Conservation (phyloP, 2,113 vertebrate species). For the Morone chrysops region DNA sequence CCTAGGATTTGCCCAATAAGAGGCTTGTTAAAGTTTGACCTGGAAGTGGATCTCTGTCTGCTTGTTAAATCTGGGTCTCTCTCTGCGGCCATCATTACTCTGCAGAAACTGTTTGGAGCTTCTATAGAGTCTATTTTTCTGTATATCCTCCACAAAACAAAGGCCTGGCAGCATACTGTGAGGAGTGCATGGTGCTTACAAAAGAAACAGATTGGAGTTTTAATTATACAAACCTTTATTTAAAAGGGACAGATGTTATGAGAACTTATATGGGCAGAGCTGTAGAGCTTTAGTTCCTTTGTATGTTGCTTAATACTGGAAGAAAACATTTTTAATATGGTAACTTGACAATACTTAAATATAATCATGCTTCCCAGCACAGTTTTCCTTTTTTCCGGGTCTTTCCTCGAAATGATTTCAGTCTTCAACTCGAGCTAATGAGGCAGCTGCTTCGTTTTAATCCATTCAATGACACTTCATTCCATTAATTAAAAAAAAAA, state of each 20-base stretch:
- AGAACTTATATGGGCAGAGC: neutral
- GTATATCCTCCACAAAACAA: slow-evolving; percentile 14
- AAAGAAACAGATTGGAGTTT: slow-evolving; percentile 17
- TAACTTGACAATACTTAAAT: neutral
- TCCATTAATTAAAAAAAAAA: neutral
- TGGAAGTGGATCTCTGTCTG: slow-evolving; percentile 52
- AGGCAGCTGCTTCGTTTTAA: neutral
- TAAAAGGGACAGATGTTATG: slow-evolving; percentile 42
- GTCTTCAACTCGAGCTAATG: neutral
- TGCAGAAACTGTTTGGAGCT: slow-evolving; percentile 16
- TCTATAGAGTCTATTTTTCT: slow-evolving; percentile 9
- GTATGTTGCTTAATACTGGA: neutral
- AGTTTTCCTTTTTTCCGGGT: neutral
- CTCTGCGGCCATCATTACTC: slow-evolving; percentile 64
- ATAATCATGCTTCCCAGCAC: neutral
- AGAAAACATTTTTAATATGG: neutral
- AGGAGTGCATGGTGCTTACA: slow-evolving; percentile 2
- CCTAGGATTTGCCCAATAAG: slow-evolving; percentile 61
- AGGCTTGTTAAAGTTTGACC: slow-evolving; percentile 71
- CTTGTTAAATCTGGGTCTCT: slow-evolving; percentile 53
- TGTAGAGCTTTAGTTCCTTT: neutral
- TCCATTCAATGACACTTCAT: neutral
- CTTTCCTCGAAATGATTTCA: neutral
- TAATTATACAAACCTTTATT: slow-evolving; percentile 41
- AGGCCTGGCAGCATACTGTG: slow-evolving; percentile 14